Conservation (phyloP, 2,888 invertebrate species). For the Nematopogon swammerdamellus region DNA sequence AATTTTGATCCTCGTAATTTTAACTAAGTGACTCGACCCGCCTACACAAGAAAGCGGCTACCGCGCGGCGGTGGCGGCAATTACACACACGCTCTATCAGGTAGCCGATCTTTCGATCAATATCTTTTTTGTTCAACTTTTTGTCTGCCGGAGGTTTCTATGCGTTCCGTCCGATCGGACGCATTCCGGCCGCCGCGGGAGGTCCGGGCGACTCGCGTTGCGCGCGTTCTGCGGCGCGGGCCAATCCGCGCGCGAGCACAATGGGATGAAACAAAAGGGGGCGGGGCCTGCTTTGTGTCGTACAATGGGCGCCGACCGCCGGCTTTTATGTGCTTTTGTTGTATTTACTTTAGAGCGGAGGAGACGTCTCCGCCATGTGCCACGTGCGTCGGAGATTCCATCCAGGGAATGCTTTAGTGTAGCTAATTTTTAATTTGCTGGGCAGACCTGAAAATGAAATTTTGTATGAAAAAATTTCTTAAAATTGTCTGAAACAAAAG, state of each 20-base stretch:
- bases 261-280: slow-evolving; percentile 3
- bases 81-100: not conserved
- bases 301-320: slow-evolving; percentile 47
- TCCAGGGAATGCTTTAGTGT: no score
- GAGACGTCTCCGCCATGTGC: not conserved
- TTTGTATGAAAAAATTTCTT: no score
- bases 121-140: slow-evolving; percentile 1
- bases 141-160: not conserved
- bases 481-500: no score
- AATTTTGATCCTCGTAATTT: no score
- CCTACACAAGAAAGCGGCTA: not conserved
- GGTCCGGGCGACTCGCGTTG: not conserved
- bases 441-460: no score
- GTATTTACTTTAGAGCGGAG: not conserved
- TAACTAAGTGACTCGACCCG: no score
- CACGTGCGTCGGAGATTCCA: not conserved
- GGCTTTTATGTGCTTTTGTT: slow-evolving; percentile 28
- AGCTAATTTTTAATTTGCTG: no score
- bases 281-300: slow-evolving; percentile 30
- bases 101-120: slow-evolving; percentile 4
- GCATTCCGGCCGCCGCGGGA: not conserved
- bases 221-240: not conserved
- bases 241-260: not conserved
- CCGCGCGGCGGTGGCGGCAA: no score
- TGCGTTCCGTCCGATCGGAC: slow-evolving; percentile 13